Conservation (phyloP, 2,888 invertebrate species). For the Linnaemya vulpina region DNA sequence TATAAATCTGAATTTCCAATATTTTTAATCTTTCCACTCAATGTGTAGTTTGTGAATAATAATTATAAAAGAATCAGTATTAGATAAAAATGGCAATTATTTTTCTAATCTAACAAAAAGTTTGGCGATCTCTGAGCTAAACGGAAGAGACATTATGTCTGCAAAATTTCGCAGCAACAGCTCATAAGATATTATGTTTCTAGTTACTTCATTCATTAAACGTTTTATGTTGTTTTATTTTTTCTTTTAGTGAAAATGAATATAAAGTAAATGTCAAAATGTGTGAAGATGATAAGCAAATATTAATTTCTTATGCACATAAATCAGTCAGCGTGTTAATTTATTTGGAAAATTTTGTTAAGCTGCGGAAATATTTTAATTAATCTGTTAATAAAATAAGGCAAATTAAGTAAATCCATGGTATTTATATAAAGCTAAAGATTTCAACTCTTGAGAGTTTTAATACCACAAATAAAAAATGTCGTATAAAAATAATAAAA, state of each 20-base stretch:
- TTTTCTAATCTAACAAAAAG: neutral
- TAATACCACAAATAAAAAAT: too few relatives aligned
- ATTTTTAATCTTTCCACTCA: too few relatives aligned
- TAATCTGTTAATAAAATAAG: neutral
- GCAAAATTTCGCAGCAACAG: neutral
- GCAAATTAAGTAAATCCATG: too few relatives aligned
- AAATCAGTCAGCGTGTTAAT: too few relatives aligned
- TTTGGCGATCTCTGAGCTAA: neutral
- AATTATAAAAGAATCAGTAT: neutral
- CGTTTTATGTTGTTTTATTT: neutral
- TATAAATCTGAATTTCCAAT: too few relatives aligned
- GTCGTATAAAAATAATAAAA: too few relatives aligned
- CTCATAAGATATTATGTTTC: neutral
- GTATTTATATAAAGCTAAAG: too few relatives aligned
- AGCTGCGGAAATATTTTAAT: neutral
- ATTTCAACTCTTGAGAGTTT: too few relatives aligned
- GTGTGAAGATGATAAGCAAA: neutral
- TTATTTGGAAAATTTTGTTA: neutral
- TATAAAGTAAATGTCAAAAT: neutral
- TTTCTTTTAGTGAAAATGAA: too few relatives aligned
- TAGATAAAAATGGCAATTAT: neutral
- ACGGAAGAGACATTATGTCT: conserved; percentile 34
- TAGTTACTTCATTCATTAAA: neutral
- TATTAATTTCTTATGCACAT: neutral
- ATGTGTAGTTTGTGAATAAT: too few relatives aligned